Base-by-base conservation (phyloP, 2,797 vertebrate genomes). In the Chloroceryle amazona region DNA sequence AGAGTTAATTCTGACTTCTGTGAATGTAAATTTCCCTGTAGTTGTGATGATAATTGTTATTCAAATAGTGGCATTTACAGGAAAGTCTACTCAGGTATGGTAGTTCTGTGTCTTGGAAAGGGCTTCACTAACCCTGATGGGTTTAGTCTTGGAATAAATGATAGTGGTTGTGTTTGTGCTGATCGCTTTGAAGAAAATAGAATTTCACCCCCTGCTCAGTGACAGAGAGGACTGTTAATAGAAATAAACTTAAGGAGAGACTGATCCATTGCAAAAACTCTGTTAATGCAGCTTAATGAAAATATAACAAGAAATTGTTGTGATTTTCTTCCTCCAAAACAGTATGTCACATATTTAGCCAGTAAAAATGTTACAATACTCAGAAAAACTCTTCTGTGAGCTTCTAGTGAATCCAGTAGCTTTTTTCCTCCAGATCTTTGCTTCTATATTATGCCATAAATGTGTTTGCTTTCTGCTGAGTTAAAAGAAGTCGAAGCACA, bases 251-350 rank as follows among this genome's bases (percentile, higher is more conserved):
- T 67, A 39, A 80, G 18, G 51, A 61, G 25, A 6, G 15, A 89
- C 60, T 5, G 74, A 74, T 22, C 8, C 13, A 19, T 54, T 89
- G 41, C 37, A 84, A 89, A 57, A 84, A 28, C 3, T 62, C 52
- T 4, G 6, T 67, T 90, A 94, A 73, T 88, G 51, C 11, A 88
- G 54, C 42, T n/a, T 81, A 86, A 74, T 74, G 52, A 89, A 83
- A 96, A 57, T 42, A 29, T 26, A 62, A 58, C 52, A 74, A 39
- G n/a, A 90, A 92, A 49, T 79, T 68, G 47, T 70, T 96, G 76
- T 31, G 19, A 60, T 81, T 86, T 93, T 84, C 58, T 86, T 89
- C 25, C 35, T 81, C 51, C 21, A 68, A 90, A 92, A 90, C 9
- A 29, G 13, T 41, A 31, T 46, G 37, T 44, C 57, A 78, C 31